phyloP scores from a whole-genome alignment of 2,113 vertebrate genomes.

The Orientallactaga bullata region DNA sequence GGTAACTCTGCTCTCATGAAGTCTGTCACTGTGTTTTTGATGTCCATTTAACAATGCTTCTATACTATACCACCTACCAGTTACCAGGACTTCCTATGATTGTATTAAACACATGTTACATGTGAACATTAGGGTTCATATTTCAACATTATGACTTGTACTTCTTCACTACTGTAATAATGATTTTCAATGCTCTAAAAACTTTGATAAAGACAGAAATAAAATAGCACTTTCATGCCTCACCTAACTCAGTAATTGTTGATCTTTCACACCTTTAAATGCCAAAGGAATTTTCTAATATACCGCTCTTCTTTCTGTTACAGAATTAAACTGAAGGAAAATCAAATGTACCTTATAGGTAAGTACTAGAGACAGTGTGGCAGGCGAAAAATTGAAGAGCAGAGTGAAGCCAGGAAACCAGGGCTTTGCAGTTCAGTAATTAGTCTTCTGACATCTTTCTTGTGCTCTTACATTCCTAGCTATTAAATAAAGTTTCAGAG shows the following conservation, averaged over 20 bases:
- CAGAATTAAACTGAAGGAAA: constrained; percentile 40
- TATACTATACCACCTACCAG: not conserved
- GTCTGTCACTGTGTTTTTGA: not conserved
- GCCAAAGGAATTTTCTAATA: constrained; percentile 3
- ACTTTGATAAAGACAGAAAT: constrained; percentile 21
- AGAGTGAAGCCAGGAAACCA: constrained; percentile 36
- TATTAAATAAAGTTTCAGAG: constrained; percentile 52
- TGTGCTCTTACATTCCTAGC: constrained; percentile 36
- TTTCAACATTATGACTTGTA: not conserved
- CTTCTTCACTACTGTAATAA: not conserved
- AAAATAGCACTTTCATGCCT: not conserved
- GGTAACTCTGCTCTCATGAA: not conserved
- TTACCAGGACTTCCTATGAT: not conserved
- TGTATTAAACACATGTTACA: constrained; percentile 8
- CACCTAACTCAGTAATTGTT: constrained; percentile 37
- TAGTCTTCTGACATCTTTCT: constrained; percentile 40
- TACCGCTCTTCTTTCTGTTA: not conserved
- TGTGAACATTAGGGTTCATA: not conserved
- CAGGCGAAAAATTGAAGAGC: constrained; percentile 29
- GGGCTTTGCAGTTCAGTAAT: constrained; percentile 31
- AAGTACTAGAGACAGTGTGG: not conserved
- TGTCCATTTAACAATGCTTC: not conserved
- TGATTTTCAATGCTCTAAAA: constrained; percentile 23
- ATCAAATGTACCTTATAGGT: not conserved
- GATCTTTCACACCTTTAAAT: constrained; percentile 10